phyloP scores from a whole-genome alignment of 2,888 invertebrate species.

The Andrena flavipes region DNA sequence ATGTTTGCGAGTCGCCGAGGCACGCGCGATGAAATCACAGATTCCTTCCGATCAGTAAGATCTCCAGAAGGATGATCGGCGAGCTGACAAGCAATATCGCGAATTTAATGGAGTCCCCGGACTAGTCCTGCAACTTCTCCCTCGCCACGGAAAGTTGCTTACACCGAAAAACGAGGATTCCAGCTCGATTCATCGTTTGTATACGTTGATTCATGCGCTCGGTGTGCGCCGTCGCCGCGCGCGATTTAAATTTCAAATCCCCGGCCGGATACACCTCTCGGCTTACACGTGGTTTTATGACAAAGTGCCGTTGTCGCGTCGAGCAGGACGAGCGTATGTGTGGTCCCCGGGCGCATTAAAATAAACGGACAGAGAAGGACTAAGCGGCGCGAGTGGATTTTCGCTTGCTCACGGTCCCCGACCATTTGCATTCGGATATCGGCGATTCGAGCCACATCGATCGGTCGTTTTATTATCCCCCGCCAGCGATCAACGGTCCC shows the following conservation, averaged over 20 bases:
- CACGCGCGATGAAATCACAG: background rate
- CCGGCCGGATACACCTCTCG: conserved; percentile 62
- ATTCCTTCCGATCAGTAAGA: conserved; percentile 38
- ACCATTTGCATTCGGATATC: background rate
- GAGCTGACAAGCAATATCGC: conserved; percentile 23
- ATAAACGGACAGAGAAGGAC: conserved; percentile 41
- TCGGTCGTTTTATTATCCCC: background rate
- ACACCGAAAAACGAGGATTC: conserved; percentile 48
- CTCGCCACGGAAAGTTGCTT: conserved; percentile 38
- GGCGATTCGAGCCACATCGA: conserved; percentile 6
- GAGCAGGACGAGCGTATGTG: conserved; percentile 66
- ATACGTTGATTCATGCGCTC: conserved; percentile 66
- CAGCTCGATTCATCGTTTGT: conserved; percentile 58
- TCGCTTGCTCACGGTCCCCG: conserved; percentile 6
- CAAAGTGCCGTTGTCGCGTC: conserved; percentile 74
- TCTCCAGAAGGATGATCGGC: background rate
- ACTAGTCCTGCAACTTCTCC: conserved; percentile 38
- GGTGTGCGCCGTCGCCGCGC: conserved; percentile 36
- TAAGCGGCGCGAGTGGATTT: conserved; percentile 15
- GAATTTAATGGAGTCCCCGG: conserved; percentile 23
- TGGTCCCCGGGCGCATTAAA: conserved; percentile 61
- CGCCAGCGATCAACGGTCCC: background rate
- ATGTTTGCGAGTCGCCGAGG: background rate
- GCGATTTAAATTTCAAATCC: conserved; percentile 78
- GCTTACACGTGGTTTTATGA: conserved; percentile 72